These are phyloP conservation scores for Nesospiza acunhae DNA, from an alignment of 2,113 vertebrate species.

Conservation along the genomic window DNA sequence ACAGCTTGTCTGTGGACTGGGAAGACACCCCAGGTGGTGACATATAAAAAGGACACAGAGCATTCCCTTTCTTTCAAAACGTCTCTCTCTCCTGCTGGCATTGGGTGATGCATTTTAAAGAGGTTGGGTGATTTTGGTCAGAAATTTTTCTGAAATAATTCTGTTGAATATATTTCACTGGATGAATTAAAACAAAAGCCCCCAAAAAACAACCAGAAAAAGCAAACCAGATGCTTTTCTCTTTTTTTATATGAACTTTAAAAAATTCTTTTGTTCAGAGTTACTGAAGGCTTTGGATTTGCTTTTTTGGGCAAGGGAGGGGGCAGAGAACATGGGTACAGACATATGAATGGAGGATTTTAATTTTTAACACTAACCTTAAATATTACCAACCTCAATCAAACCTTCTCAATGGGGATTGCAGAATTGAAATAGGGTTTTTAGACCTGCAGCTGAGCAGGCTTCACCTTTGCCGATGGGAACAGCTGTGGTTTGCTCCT, in stretches of 20 bases:
- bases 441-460: background rate
- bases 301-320: rapidly evolving
- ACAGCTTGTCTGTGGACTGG: background rate
- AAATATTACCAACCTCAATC: background rate
- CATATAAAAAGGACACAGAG: background rate
- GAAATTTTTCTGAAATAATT: background rate
- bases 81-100: background rate
- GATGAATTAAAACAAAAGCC: background rate
- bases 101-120: background rate
- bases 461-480: background rate
- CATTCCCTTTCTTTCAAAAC: background rate
- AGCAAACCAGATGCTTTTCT: background rate
- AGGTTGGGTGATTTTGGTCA: background rate
- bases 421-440: background rate
- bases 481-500: background rate
- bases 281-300: background rate
- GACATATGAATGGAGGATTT: background rate
- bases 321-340: background rate
- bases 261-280: background rate
- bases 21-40: background rate
- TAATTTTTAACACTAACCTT: background rate
- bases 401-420: background rate
- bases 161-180: background rate
- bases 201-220: rapidly evolving
- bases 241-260: too few relatives aligned